Evolutionary conservation across 2,113 vertebrate species (phyloP).

Genomic region (Nothoprocta perdicaria): DNA sequence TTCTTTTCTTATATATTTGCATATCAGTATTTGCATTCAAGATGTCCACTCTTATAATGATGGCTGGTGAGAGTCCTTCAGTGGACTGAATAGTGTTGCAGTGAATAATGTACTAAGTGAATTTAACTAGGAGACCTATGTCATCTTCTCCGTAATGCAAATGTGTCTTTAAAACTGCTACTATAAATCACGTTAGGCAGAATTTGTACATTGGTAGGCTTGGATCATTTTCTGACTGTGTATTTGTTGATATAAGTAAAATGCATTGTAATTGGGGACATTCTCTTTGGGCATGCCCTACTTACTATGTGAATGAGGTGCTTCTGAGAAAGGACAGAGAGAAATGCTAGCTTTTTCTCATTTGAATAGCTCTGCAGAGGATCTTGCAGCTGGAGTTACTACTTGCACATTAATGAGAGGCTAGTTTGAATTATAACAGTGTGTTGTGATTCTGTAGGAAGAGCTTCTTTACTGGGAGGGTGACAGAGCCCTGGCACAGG

Average conservation of each 20-base stretch:
- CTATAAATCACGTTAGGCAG: not conserved
- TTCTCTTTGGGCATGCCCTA: slow-evolving; percentile 20
- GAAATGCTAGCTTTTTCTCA: not conserved
- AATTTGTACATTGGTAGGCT: not conserved
- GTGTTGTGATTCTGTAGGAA: not conserved
- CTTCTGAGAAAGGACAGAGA: not conserved
- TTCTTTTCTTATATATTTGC: not conserved
- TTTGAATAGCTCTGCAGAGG: slow-evolving; percentile 20
- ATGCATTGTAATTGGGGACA: slow-evolving; percentile 6
- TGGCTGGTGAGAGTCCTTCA: not conserved
- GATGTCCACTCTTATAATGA: not conserved
- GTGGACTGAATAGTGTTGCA: not conserved
- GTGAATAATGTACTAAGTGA: not conserved
- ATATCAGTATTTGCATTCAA: not conserved
- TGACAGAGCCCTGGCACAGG: no score
- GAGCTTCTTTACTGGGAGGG: no score
- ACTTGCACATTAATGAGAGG: not conserved
- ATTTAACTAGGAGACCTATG: not conserved
- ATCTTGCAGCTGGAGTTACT: not conserved
- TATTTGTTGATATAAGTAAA: slow-evolving; percentile 8
- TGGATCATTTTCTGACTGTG: not conserved
- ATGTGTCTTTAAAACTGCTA: not conserved
- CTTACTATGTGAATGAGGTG: slow-evolving; percentile 25
- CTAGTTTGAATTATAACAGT: not conserved
- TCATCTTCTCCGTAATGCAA: not conserved